Percentiles rank a stretch among this genome's conserved stretches.
Conservation (phyloP, 2,888 invertebrate genomes). For the Cyrtodaria siliqua region DNA sequence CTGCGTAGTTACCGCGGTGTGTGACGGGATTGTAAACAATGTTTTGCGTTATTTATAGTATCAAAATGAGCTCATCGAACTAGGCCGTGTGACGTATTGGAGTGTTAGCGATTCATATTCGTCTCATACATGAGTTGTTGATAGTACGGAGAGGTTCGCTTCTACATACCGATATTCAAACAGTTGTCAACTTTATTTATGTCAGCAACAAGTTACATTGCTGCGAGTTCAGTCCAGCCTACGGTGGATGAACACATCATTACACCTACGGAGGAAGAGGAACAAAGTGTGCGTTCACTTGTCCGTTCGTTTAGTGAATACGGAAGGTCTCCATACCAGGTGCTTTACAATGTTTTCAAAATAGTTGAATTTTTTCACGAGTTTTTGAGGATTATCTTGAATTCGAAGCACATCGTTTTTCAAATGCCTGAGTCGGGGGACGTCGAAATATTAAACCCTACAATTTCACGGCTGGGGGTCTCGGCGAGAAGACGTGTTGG, state of each 20-base stretch:
- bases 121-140: constrained; percentile 57
- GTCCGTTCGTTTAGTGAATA: constrained; percentile 30
- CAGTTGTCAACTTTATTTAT: constrained; percentile 62
- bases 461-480: constrained; percentile 45
- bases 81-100: constrained; percentile 57
- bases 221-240: background rate
- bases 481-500: constrained; percentile 53
- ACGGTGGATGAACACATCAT: background rate
- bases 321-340: constrained; percentile 9
- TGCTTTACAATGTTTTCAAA: constrained; percentile 36
- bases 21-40: constrained; percentile 56
- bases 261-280: background rate
- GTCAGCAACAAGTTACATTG: constrained; percentile 55
- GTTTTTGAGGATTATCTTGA: constrained; percentile 40
- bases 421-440: constrained; percentile 82
- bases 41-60: constrained; percentile 45
- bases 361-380: constrained; percentile 36
- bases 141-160: constrained; percentile 46
- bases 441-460: constrained; percentile 75
- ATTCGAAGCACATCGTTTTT: constrained; percentile 34
- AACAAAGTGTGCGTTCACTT: constrained; percentile 27
- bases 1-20: constrained; percentile 1
- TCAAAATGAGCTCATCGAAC: constrained; percentile 55
- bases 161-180: constrained; percentile 58
- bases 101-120: constrained; percentile 56